Evolutionary conservation across 2,113 vertebrate genomes (phyloP).

Genomic region (Tichodroma muraria): DNA sequence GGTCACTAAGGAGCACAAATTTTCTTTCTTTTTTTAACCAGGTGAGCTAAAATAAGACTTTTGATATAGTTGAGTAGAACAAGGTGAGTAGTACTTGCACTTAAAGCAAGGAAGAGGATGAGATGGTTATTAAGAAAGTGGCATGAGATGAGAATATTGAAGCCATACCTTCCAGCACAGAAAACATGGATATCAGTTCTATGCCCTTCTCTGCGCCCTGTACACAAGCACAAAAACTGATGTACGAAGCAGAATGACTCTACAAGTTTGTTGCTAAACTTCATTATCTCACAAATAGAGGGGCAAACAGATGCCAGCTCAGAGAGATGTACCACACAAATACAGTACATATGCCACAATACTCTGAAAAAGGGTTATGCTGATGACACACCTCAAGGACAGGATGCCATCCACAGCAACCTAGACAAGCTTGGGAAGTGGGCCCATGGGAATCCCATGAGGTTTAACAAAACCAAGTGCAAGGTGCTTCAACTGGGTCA

Average conservation of each 20-base stretch:
- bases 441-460: too few species aligned
- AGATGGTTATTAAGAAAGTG: not conserved
- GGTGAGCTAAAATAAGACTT: not conserved
- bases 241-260: accelerated
- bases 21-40: not conserved
- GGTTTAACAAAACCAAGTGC: accelerated
- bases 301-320: accelerated
- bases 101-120: not conserved
- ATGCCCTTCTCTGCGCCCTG: not conserved
- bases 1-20: not conserved
- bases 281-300: not conserved
- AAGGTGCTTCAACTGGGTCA: accelerated
- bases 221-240: not conserved
- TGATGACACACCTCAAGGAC: not conserved
- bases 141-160: not conserved
- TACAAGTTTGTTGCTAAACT: not conserved
- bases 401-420: not conserved
- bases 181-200: accelerated
- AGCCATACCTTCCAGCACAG: not conserved
- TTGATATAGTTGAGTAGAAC: accelerated
- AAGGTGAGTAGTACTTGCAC: not conserved
- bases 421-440: not conserved
- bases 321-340: not conserved
- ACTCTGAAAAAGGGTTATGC: not conserved
- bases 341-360: accelerated